A percentile compares a stretch with the other conserved stretches of the same genome.
These are phyloP conservation scores for Lepidocyrtoides sp. DNA, from an alignment of 2,888 invertebrate species.

Conservation along the genomic window DNA sequence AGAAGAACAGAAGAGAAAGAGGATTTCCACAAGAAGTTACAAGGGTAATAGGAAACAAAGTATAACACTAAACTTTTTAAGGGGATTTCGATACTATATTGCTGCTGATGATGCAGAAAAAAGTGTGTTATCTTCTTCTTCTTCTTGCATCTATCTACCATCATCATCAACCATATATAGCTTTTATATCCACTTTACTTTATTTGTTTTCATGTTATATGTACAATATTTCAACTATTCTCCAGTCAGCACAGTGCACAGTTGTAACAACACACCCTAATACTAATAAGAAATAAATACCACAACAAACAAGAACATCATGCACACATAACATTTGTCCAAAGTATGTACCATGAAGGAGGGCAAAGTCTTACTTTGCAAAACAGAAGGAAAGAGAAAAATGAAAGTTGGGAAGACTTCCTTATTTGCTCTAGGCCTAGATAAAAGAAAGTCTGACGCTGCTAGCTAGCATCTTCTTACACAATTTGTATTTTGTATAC, in stretches of 20 bases:
- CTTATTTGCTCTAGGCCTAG: slow-evolving; percentile 31
- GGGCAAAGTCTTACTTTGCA: not conserved
- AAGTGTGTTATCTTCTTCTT: slow-evolving; percentile 28
- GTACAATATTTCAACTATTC: slow-evolving; percentile 40
- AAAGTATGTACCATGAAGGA: not conserved
- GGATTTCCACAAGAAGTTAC: slow-evolving; percentile 27
- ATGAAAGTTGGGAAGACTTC: slow-evolving; percentile 15
- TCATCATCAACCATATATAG: not conserved
- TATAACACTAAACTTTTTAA: slow-evolving; percentile 22
- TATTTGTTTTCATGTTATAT: slow-evolving; percentile 36
- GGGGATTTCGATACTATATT: slow-evolving; percentile 30
- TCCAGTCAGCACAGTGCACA: too few relatives aligned
- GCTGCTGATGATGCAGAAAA: slow-evolving; percentile 15
- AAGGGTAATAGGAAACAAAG: slow-evolving; percentile 25
- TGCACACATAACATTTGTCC: not conserved
- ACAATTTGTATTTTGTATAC: too few relatives aligned
- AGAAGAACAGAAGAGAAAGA: not conserved
- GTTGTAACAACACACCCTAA: not conserved
- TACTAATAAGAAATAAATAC: slow-evolving; percentile 29
- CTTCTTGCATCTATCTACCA: not conserved
- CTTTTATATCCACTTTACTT: slow-evolving; percentile 15
- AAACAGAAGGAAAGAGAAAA: not conserved
- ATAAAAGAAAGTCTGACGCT: not conserved
- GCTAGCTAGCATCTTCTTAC: not conserved
- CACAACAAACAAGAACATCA: slow-evolving; percentile 33